These are phyloP conservation scores for Magallana angulata DNA, from an alignment of 1,140 invertebrate species.

Conservation along the genomic window DNA sequence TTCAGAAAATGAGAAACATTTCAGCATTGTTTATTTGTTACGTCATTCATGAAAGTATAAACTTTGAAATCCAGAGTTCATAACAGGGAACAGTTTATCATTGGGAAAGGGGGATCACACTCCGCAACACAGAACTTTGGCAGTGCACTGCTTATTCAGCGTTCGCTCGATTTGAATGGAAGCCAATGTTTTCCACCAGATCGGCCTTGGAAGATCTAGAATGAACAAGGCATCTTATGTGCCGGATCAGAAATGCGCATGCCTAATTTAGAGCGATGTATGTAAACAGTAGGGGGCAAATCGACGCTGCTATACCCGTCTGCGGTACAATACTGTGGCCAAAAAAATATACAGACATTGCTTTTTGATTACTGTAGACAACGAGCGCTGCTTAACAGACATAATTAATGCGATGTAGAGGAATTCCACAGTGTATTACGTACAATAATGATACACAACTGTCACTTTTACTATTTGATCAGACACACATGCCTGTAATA, in stretches of 20 bases:
- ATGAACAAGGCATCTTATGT: slow-evolving; percentile 3
- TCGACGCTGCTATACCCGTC: background rate
- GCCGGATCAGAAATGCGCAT: slow-evolving; percentile 25
- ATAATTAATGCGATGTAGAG: no score
- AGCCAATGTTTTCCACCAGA: background rate
- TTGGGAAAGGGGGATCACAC: background rate
- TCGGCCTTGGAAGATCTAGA: slow-evolving; percentile 16
- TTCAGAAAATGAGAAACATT: no score
- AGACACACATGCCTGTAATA: no score
- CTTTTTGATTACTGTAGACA: slow-evolving; percentile 4
- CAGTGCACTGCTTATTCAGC: slow-evolving; percentile 16
- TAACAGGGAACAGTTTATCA: no score
- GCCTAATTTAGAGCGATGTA: slow-evolving; percentile 35
- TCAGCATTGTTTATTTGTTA: no score
- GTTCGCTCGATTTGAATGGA: slow-evolving; percentile 9
- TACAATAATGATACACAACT: no score
- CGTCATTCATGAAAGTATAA: no score
- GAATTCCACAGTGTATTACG: no score
- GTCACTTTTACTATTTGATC: no score
- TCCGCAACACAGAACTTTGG: background rate
- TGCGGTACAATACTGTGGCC: background rate
- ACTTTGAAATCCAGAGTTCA: no score
- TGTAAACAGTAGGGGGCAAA: slow-evolving; percentile 23
- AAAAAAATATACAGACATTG: slow-evolving; percentile 5
- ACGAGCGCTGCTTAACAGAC: background rate